phyloP scores from a whole-genome alignment of 2,797 vertebrate species.

The Kryptopterus vitreolus region DNA sequence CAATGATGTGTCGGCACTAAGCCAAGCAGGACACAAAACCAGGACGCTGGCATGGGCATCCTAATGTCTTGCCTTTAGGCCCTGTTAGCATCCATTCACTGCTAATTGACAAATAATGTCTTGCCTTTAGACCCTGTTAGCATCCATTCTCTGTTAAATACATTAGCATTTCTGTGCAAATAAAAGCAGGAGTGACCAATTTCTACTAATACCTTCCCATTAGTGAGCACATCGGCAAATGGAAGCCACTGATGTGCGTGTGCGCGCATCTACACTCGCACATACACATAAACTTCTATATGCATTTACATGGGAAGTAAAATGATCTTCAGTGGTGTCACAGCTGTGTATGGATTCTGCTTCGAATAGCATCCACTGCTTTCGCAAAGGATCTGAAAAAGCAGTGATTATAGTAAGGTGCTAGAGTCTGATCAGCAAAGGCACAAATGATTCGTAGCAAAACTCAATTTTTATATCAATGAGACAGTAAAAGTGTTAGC shows the following conservation, averaged over 20 bases:
- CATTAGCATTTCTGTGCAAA: conserved; percentile 5
- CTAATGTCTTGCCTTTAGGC: neutral
- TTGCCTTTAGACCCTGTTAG: neutral
- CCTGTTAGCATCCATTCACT: neutral
- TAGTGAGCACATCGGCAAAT: neutral
- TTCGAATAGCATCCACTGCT: conserved; percentile 38
- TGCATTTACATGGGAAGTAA: no score
- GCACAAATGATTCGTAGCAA: conserved; percentile 4
- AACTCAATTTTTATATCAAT: neutral
- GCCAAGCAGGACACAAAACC: neutral
- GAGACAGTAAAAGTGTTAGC: neutral
- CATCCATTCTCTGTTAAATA: neutral
- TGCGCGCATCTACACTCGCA: no score
- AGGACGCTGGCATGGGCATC: neutral
- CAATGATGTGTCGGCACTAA: neutral
- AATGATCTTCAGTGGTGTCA: no score
- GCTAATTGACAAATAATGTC: neutral
- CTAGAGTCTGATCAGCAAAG: conserved; percentile 24
- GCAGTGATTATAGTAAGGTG: conserved; percentile 29
- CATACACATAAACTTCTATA: no score
- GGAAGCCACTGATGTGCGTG: no score
- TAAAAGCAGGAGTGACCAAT: neutral
- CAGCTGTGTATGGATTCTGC: no score
- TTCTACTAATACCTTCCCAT: conserved; percentile 9
- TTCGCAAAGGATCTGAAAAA: conserved; percentile 32